A percentile compares a stretch with the other conserved stretches of the same genome.
These are phyloP conservation scores for Leptinotarsa undecemlineata DNA, from an alignment of 1,140 invertebrate genomes.

Conservation along the genomic window DNA sequence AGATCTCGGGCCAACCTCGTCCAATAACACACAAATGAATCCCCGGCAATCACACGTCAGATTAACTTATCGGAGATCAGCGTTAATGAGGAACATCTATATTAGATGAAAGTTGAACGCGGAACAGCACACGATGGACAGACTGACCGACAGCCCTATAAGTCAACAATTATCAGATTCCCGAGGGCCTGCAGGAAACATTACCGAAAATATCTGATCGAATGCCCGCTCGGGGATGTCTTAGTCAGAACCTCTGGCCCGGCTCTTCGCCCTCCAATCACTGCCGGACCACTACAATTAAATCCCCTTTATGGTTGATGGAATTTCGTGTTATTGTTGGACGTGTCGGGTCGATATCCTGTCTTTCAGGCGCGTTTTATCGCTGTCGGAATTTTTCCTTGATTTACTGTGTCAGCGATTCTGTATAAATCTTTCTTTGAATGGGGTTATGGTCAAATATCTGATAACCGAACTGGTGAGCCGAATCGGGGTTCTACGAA, in stretches of 20 bases:
- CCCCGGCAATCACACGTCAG: slow-evolving; percentile 23
- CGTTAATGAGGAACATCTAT: slow-evolving; percentile 41
- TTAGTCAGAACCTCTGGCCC: slow-evolving; percentile 22
- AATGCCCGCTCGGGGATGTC: slow-evolving; percentile 16
- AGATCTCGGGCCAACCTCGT: not conserved
- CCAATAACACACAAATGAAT: not conserved
- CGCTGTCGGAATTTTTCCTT: too few relatives aligned
- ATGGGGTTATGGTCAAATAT: too few relatives aligned
- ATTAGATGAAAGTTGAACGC: slow-evolving; percentile 43
- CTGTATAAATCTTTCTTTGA: too few relatives aligned
- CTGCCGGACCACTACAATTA: slow-evolving; percentile 27
- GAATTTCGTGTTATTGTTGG: slow-evolving; percentile 23
- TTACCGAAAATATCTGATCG: slow-evolving; percentile 30
- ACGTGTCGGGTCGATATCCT: not conserved
- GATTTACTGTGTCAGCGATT: too few relatives aligned
- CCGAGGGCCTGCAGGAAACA: slow-evolving; percentile 34
- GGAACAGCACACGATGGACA: slow-evolving; percentile 33
- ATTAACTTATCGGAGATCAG: slow-evolving; percentile 23
- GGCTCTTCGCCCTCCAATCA: slow-evolving; percentile 11
- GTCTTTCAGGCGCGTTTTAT: too few relatives aligned
- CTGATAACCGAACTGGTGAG: too few relatives aligned
- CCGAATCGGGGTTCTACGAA: too few relatives aligned
- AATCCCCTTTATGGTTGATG: slow-evolving; percentile 31
- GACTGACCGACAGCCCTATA: slow-evolving; percentile 49
- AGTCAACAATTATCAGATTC: slow-evolving; percentile 52